Base-by-base conservation (phyloP, 2,113 vertebrate genomes). In the Pseudonaja textilis region DNA sequence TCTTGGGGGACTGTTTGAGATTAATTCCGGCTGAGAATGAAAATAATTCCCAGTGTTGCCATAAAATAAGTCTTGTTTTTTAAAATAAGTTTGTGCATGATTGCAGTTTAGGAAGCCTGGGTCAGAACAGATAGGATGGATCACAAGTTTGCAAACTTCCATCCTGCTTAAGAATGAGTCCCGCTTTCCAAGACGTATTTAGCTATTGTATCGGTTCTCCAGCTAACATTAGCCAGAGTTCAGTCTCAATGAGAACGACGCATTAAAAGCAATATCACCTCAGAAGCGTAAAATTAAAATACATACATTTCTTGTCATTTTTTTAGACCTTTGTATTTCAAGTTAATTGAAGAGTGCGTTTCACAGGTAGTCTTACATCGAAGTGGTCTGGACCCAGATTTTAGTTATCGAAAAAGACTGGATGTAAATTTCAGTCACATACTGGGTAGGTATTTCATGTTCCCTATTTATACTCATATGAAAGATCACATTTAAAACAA, bases 281-380 rank as follows among this genome's bases (percentile, higher is more conserved):
- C 42, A 25, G 85, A 74, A 39, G 69, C 6, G 16, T 61, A 2
- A 52, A 26, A 50, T 9, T 52, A 61, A 91, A 11, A 45, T 1
- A 12, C 0, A 23, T 56, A 16, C n/a, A 74, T 95, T 11, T 59
- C 8, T 47, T 96, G 96, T 56, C 93, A 93, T 90, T 14, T 87
- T 87, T 96, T 94, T 96, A 99, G 99, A 96, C 98, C 98, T 52
- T 98, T 99, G 92, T 99, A 99, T 97, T 99, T 99, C 97, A 99
- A 98, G 97, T 97, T 99, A 97, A 99, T 99, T 94, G 99, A 99
- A 86, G 99, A 99, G 88, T 99, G 99, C 92, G 97, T 99, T 42
- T 99, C 99, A 93, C 99, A 99, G 96, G 99, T 99, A 94, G 98
- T 99, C 56, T 97, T 99, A 85, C 99, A 99, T 96, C 98, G 98